Percentiles rank a stretch among this genome's conserved stretches.
Evolutionary conservation across 1,140 invertebrate species (phyloP).

Genomic region (Artemia franciscana): DNA sequence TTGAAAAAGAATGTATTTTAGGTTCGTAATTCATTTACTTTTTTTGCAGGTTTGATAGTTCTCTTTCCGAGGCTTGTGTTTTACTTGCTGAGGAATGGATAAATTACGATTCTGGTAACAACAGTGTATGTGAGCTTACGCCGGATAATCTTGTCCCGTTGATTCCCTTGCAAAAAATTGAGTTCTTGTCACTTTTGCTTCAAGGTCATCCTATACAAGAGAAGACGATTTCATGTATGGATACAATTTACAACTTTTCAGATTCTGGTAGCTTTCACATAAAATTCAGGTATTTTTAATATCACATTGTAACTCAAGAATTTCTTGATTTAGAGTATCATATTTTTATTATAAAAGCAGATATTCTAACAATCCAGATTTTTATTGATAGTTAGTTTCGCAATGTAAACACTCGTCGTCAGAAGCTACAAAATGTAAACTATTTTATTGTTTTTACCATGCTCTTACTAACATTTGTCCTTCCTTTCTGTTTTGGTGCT

Average conservation of each 20-base stretch:
- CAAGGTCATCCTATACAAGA: slow-evolving; percentile 22
- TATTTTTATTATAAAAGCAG: no score
- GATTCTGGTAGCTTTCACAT: slow-evolving; percentile 50
- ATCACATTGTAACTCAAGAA: no score
- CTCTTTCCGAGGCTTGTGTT: slow-evolving; percentile 35
- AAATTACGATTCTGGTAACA: slow-evolving; percentile 21
- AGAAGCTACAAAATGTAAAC: no score
- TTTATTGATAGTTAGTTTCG: no score
- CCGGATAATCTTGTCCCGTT: slow-evolving; percentile 29
- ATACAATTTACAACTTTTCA: slow-evolving; percentile 39
- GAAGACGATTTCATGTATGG: slow-evolving; percentile 34
- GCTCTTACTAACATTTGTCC: no score
- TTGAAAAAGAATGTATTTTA: no score
- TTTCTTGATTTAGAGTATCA: no score
- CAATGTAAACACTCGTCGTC: no score
- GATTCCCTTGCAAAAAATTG: slow-evolving; percentile 37
- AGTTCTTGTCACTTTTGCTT: slow-evolving; percentile 46
- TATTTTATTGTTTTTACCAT: no score
- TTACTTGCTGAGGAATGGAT: slow-evolving; percentile 31
- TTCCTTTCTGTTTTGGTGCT: no score
- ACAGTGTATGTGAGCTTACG: slow-evolving; percentile 20
- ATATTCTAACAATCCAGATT: no score
- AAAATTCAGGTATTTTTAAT: slow-evolving; percentile 29
- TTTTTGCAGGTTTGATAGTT: slow-evolving; percentile 35
- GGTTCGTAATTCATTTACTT: neutral